phyloP scores from a whole-genome alignment of 1,140 invertebrate genomes.

The Epicauta chinensis region DNA sequence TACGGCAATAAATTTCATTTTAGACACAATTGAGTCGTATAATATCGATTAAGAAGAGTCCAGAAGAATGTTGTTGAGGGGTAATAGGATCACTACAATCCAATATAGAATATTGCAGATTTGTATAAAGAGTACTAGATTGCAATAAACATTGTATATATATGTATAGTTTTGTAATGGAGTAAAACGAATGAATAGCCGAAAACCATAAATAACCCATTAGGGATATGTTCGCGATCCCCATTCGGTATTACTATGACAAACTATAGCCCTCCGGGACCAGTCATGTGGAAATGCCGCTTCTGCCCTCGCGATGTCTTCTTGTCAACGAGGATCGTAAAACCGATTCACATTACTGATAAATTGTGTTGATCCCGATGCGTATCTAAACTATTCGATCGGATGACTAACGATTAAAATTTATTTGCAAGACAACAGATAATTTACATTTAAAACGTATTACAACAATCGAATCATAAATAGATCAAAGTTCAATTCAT shows the following conservation, averaged over 20 bases:
- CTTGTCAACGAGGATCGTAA: constrained; percentile 26
- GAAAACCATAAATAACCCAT: constrained; percentile 31
- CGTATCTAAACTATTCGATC: constrained; percentile 1
- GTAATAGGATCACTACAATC: no score
- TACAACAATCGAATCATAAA: no score
- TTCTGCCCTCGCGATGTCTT: constrained; percentile 25
- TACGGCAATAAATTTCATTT: no score
- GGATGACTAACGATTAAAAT: constrained; percentile 12
- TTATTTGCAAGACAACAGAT: constrained; percentile 4
- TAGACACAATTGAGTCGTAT: no score
- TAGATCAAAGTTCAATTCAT: no score
- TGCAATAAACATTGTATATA: constrained; percentile 14
- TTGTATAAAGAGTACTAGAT: constrained; percentile 8
- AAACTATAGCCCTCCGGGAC: constrained; percentile 27
- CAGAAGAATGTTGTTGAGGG: constrained; percentile 5
- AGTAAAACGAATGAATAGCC: no score
- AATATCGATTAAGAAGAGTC: constrained; percentile 7
- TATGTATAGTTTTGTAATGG: background rate
- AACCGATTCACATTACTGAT: constrained; percentile 23
- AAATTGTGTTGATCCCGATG: constrained; percentile 2
- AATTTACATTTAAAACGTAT: no score
- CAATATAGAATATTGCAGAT: no score
- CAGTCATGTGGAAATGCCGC: constrained; percentile 27
- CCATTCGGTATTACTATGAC: constrained; percentile 20
- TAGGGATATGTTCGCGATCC: constrained; percentile 22